phyloP scores from a whole-genome alignment of 2,797 vertebrate genomes.

The Chaetophractus vellerosus region DNA sequence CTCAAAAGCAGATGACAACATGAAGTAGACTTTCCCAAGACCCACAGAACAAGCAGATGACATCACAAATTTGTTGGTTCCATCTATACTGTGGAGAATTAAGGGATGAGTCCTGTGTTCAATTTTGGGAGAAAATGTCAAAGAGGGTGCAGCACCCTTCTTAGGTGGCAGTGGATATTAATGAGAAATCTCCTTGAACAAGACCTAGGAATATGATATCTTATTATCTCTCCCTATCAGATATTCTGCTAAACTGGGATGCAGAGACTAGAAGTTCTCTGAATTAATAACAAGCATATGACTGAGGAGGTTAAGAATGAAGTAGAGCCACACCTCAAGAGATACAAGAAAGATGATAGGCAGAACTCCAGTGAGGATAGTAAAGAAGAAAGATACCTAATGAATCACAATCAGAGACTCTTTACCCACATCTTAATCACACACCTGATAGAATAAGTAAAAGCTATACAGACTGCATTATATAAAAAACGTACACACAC shows the following conservation, averaged over 20 bases:
- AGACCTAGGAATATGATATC: neutral
- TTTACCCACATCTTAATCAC: slow-evolving; percentile 22
- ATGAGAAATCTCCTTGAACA: neutral
- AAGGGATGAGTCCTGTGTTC: neutral
- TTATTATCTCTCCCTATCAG: neutral
- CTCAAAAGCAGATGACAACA: neutral
- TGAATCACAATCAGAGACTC: neutral
- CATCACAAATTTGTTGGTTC: neutral
- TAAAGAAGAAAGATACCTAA: neutral
- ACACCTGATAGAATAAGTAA: neutral
- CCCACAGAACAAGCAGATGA: neutral
- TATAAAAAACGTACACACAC: neutral
- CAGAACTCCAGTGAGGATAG: neutral
- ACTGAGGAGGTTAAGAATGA: neutral
- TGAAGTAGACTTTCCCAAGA: neutral
- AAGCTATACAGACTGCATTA: neutral
- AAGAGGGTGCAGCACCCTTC: neutral
- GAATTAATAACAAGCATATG: neutral
- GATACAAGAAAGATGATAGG: neutral
- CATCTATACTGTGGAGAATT: neutral
- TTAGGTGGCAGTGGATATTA: neutral
- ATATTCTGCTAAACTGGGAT: neutral
- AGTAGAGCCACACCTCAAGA: neutral
- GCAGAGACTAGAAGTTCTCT: neutral
- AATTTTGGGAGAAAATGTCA: neutral